Percentiles rank a stretch among this genome's conserved stretches.
phyloP scores from a whole-genome alignment of 2,113 vertebrate species.

The Scortum barcoo region DNA sequence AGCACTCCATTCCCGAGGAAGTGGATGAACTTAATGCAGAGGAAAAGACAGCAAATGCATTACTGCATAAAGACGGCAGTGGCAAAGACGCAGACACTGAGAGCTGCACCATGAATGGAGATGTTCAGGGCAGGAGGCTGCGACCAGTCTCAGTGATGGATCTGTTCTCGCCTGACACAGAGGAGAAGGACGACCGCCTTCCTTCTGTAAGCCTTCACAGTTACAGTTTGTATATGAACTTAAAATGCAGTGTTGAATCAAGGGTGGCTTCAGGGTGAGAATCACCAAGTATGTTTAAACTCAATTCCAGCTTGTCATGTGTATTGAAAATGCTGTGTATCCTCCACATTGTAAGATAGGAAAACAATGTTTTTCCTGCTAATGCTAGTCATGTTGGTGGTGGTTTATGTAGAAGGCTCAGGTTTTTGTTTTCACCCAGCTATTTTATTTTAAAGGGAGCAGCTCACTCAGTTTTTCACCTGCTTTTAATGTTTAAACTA shows the following conservation, averaged over 20 bases:
- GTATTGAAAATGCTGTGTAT: neutral
- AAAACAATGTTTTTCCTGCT: neutral
- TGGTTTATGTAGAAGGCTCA: neutral
- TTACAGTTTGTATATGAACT: neutral
- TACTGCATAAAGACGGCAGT: constrained; percentile 45
- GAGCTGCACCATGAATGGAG: constrained; percentile 61
- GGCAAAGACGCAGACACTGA: constrained; percentile 40
- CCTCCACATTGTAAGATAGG: neutral
- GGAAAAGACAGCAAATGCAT: constrained; percentile 49
- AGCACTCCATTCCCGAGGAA: constrained; percentile 93
- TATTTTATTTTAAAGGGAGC: neutral
- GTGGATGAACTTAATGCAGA: constrained; percentile 71
- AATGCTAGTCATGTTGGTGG: neutral
- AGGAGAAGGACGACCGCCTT: constrained; percentile 87
- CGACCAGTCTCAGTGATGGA: constrained; percentile 91
- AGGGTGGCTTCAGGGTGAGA: neutral
- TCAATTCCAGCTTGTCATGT: neutral
- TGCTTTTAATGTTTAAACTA: too few relatives aligned
- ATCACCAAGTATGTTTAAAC: neutral
- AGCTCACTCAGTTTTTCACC: too few relatives aligned
- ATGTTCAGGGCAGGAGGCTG: constrained; percentile 77
- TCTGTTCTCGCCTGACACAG: constrained; percentile 84
- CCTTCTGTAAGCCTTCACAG: constrained; percentile 89
- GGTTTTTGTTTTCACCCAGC: neutral
- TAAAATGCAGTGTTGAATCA: neutral